These are phyloP conservation scores for Holacanthella duospinosa DNA, from an alignment of 2,888 invertebrate genomes.

Conservation along the genomic window DNA sequence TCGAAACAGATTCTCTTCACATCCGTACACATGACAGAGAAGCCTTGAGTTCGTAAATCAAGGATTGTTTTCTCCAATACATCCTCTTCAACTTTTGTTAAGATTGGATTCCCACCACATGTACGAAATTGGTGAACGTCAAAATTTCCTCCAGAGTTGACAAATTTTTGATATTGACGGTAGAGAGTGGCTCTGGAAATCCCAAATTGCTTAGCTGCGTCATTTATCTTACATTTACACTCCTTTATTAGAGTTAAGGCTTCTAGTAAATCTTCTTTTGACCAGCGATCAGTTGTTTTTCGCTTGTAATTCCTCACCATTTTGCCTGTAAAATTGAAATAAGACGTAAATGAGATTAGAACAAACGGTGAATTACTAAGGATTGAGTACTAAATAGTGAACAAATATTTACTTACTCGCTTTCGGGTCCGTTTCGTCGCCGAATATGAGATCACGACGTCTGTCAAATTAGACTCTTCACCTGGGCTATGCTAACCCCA, in stretches of 20 bases:
- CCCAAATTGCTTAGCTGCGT: slow-evolving; percentile 31
- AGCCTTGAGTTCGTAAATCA: slow-evolving; percentile 35
- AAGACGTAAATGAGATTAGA: not conserved
- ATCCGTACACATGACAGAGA: slow-evolving; percentile 31
- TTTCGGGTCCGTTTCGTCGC: no score
- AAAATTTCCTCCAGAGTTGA: slow-evolving; percentile 28
- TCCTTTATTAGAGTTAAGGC: slow-evolving; percentile 33
- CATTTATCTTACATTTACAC: slow-evolving; percentile 33
- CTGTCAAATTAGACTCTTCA: no score
- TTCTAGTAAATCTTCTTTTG: slow-evolving; percentile 34
- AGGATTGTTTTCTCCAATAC: slow-evolving; percentile 36
- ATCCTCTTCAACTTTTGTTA: slow-evolving; percentile 36
- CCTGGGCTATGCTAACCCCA: no score
- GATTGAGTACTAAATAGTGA: no score
- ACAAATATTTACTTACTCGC: no score
- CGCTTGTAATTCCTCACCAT: slow-evolving; percentile 37
- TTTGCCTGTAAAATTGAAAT: not conserved
- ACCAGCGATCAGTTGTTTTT: slow-evolving; percentile 37
- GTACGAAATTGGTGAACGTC: slow-evolving; percentile 34
- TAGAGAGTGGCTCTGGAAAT: slow-evolving; percentile 36
- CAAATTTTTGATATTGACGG: slow-evolving; percentile 34
- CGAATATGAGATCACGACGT: no score
- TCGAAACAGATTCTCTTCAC: slow-evolving; percentile 37
- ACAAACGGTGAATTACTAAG: no score
- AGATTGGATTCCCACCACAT: slow-evolving; percentile 35